Evolutionary conservation across 2,888 invertebrate genomes (phyloP).

Genomic region (Chaitophorus viminalis): DNA sequence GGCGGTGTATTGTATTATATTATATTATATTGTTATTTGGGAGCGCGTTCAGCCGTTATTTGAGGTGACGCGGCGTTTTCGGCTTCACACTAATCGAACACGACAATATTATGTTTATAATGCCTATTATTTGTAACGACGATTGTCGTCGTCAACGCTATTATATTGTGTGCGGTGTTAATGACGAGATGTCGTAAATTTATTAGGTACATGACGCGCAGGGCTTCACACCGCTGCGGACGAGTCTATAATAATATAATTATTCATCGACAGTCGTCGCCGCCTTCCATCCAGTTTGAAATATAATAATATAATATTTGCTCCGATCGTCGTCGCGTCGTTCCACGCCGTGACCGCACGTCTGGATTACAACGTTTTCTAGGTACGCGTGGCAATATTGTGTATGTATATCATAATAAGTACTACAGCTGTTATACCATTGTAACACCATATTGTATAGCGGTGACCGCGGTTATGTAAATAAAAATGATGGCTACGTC

Average conservation of each 20-base stretch:
- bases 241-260: no score
- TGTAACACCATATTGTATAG: no score
- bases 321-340: background rate
- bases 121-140: background rate
- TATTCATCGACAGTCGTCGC: no score
- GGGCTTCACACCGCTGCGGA: background rate
- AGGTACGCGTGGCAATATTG: no score
- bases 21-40: background rate
- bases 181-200: background rate
- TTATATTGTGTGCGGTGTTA: background rate
- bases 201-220: background rate
- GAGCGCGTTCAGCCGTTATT: background rate
- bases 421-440: no score
- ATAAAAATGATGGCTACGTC: no score
- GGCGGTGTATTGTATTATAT: background rate
- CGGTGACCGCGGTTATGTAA: background rate
- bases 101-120: background rate
- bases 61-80: slow-evolving; percentile 1
- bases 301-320: no score
- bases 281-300: no score
- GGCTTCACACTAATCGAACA: background rate
- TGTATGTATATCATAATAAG: background rate
- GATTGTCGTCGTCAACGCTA: background rate
- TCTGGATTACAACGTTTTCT: no score
- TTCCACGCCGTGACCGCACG: background rate